These are phyloP conservation scores for Drosophila kuntzei DNA, from an alignment of 2,888 invertebrate species.

Conservation along the genomic window DNA sequence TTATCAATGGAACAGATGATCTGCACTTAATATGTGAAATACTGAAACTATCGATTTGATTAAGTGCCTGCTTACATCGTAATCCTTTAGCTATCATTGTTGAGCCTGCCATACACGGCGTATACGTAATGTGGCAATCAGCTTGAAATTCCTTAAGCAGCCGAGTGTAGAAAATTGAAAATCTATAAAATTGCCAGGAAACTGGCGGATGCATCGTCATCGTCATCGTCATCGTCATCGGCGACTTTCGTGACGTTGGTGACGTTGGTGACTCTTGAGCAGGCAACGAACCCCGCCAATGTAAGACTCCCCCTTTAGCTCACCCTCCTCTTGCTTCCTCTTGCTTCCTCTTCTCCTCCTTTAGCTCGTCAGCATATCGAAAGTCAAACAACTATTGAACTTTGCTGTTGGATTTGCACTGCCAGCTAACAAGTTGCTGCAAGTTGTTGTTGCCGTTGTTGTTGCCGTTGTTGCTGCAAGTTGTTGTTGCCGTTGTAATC, in stretches of 20 bases:
- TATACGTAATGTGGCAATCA: conserved; percentile 33
- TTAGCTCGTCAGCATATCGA: conserved; percentile 28
- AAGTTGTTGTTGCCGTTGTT: conserved; percentile 18
- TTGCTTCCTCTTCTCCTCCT: not conserved
- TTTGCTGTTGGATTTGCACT: conserved; percentile 31
- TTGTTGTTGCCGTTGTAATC: conserved; percentile 57
- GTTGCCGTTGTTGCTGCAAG: conserved; percentile 9
- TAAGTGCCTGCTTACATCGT: not conserved
- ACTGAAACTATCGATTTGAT: not conserved
- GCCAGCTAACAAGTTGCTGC: conserved; percentile 63
- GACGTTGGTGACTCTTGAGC: conserved; percentile 36
- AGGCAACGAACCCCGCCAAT: conserved; percentile 44
- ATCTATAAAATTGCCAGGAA: conserved; percentile 39
- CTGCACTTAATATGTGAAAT: not conserved
- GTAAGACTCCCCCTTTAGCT: not conserved
- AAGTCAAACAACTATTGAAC: conserved; percentile 57
- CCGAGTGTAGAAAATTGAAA: conserved; percentile 43
- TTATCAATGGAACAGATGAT: not conserved
- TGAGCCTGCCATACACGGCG: conserved; percentile 10
- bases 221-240: not conserved
- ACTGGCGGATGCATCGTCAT: conserved; percentile 11
- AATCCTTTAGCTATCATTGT: not conserved
- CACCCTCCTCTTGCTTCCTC: not conserved
- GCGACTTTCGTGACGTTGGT: not conserved
- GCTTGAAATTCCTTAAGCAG: conserved; percentile 34